phyloP scores from a whole-genome alignment of 2,797 vertebrate genomes.

The Enteromius radiatus region DNA sequence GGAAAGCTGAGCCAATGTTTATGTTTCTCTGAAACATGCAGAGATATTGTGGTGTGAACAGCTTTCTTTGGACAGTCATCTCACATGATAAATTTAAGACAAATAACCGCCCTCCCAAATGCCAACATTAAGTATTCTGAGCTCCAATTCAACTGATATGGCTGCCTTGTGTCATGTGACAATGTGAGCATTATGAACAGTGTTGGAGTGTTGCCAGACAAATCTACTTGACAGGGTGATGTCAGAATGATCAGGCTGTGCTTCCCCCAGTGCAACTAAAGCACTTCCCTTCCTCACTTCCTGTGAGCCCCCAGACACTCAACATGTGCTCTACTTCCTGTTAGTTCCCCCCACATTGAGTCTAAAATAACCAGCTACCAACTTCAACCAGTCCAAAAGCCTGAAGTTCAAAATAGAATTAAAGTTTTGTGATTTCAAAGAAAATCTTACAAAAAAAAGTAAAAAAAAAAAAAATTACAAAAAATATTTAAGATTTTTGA shows the following conservation, averaged over 20 bases:
- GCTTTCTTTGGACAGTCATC: constrained; percentile 4
- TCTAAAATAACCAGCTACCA: not conserved
- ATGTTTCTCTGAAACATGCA: constrained; percentile 68
- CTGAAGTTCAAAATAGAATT: not conserved
- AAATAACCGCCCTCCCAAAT: not conserved
- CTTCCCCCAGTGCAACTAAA: constrained; percentile 63
- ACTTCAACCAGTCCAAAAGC: not conserved
- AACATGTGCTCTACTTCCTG: constrained; percentile 74
- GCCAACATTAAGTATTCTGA: not conserved
- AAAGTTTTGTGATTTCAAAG: not conserved
- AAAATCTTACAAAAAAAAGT: too few relatives aligned
- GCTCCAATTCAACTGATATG: not conserved
- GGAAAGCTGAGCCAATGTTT: constrained; percentile 65
- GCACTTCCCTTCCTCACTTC: constrained; percentile 77
- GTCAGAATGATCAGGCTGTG: constrained; percentile 54
- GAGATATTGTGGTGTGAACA: constrained; percentile 13
- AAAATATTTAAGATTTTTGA: not conserved
- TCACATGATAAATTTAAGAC: not conserved
- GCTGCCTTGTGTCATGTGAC: not conserved
- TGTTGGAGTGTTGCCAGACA: constrained; percentile 43
- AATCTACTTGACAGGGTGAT: constrained; percentile 54
- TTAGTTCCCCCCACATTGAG: constrained; percentile 29
- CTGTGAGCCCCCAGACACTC: constrained; percentile 68
- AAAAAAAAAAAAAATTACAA: too few relatives aligned
- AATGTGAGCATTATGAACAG: constrained; percentile 26